Conservation (phyloP, 2,113 vertebrate genomes). For the Otus sunia region DNA sequence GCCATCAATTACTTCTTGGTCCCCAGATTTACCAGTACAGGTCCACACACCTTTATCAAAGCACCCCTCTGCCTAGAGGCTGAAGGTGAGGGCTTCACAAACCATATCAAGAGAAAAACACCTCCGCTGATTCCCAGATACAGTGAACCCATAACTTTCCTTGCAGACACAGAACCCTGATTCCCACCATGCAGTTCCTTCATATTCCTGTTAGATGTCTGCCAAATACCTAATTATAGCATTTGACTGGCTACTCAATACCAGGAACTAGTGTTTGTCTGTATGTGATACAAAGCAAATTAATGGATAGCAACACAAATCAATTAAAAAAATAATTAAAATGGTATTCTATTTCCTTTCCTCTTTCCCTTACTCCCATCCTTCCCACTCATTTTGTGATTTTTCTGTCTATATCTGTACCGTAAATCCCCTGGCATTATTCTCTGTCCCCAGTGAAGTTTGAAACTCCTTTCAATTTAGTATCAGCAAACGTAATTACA, state of each 20-base stretch:
- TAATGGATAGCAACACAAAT: slow-evolving; percentile 19
- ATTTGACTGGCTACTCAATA: neutral
- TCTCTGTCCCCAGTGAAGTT: slow-evolving; percentile 8
- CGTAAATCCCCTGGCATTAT: neutral
- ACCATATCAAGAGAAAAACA: neutral
- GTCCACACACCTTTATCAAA: neutral
- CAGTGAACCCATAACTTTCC: neutral
- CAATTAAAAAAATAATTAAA: slow-evolving; percentile 33
- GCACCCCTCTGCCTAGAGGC: neutral
- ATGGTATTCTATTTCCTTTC: neutral
- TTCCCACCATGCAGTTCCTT: neutral
- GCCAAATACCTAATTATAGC: neutral
- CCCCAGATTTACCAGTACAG: neutral
- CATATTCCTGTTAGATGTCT: neutral
- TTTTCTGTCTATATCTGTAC: neutral
- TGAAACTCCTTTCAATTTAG: slow-evolving; percentile 44
- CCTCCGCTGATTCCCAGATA: neutral
- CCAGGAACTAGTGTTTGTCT: neutral
- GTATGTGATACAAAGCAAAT: neutral
- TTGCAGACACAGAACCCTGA: accelerated
- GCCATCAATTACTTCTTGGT: neutral
- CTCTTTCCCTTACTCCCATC: neutral
- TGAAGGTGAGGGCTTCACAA: neutral
- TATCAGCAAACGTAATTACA: slow-evolving; percentile 55
- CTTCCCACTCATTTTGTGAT: neutral